Conservation (phyloP, 1,140 invertebrate genomes). For the Meloidogyne floridensis region DNA sequence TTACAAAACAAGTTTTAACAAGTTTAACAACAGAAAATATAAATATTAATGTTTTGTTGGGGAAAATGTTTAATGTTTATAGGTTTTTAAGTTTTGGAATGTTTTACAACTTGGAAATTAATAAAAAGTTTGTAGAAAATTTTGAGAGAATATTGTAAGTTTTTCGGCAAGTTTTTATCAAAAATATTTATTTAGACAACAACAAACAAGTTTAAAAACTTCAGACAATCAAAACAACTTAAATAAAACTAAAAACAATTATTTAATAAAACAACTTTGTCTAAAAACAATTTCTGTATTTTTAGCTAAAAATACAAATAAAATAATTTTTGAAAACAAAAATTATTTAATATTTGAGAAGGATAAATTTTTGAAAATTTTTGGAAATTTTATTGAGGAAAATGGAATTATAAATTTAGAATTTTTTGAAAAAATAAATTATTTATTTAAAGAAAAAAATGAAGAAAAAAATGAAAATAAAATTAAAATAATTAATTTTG, state of each 20-base stretch:
- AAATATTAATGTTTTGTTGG: background rate
- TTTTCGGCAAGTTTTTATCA: background rate
- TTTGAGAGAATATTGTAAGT: background rate
- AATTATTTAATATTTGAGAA: background rate
- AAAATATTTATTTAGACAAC: background rate
- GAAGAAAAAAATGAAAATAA: background rate
- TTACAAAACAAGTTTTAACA: background rate
- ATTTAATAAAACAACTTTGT: background rate
- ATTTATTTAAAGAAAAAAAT: background rate
- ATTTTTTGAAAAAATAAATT: background rate
- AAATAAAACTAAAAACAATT: no score
- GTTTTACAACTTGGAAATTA: background rate
- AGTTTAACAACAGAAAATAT: background rate
- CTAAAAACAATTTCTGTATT: background rate
- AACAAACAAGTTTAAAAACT: background rate
- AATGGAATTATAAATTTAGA: background rate
- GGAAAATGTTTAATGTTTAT: background rate
- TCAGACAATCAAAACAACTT: background rate
- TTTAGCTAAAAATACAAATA: background rate
- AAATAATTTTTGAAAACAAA: background rate
- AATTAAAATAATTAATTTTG: background rate
- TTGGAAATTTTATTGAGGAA: background rate
- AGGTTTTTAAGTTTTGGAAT: background rate
- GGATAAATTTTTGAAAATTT: background rate
- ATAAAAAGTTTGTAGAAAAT: background rate